phyloP scores from a whole-genome alignment of 2,797 vertebrate species.

The Sebastes hubbsi region DNA sequence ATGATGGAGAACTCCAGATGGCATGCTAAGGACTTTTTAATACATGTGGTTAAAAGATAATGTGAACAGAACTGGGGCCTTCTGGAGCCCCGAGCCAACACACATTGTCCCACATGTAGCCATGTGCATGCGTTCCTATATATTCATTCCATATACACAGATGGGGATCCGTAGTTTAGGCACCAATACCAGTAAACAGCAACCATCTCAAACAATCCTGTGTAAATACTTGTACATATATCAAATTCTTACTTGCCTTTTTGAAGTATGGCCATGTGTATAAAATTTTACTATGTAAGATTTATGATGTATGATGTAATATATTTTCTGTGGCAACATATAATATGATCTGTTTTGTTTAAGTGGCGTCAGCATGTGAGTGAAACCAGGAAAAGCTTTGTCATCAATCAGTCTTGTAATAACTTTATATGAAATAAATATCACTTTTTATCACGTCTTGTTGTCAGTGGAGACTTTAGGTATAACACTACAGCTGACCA shows the following conservation, averaged over 20 bases:
- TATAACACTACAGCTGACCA: neutral
- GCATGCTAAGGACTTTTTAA: conserved; percentile 32
- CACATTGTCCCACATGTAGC: conserved; percentile 32
- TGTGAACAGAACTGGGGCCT: conserved; percentile 37
- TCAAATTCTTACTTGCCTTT: conserved; percentile 54
- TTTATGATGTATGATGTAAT: conserved; percentile 93
- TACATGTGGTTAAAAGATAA: conserved; percentile 36
- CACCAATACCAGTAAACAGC: conserved; percentile 38
- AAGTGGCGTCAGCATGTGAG: conserved; percentile 23
- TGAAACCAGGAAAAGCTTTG: conserved; percentile 32
- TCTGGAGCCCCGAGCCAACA: neutral
- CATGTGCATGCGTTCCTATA: conserved; percentile 32
- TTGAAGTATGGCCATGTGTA: conserved; percentile 63
- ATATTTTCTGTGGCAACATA: conserved; percentile 82
- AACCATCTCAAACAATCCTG: conserved; percentile 13
- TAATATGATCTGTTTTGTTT: conserved; percentile 17
- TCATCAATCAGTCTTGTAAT: conserved; percentile 50
- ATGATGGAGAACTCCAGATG: conserved; percentile 28
- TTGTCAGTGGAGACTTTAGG: conserved; percentile 12
- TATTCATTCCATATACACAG: conserved; percentile 18
- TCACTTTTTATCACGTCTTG: conserved; percentile 38
- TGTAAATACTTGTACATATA: conserved; percentile 80
- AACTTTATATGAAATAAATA: conserved; percentile 73
- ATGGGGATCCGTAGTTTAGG: conserved; percentile 21
- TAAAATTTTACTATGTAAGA: conserved; percentile 80